Evolutionary conservation across 64 coral and sea anemone genomes (phyloP).

Genomic region (Pocillopora verrucosa): DNA sequence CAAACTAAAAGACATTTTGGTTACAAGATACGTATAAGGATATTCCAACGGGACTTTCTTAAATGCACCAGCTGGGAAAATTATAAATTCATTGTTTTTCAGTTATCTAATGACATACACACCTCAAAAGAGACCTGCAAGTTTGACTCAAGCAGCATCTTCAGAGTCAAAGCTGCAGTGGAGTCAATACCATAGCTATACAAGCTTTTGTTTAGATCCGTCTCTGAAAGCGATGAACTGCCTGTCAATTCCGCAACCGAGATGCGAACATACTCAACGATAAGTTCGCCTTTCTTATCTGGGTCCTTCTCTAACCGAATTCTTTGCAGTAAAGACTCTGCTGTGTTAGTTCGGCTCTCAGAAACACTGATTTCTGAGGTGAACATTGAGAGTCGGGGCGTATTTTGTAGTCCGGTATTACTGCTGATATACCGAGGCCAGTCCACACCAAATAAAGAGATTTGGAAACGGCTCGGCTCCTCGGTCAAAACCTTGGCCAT

Average conservation of each 20-base stretch:
- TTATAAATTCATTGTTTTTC: too few species aligned
- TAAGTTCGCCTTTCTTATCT: conserved; percentile 18
- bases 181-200: conserved; percentile 84
- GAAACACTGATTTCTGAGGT: not conserved
- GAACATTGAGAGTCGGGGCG: not conserved
- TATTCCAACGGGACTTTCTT: too few species aligned
- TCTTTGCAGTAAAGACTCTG: conserved; percentile 23
- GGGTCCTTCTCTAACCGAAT: conserved; percentile 50
- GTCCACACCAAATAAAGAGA: conserved; percentile 11
- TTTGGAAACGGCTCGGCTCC: conserved; percentile 22
- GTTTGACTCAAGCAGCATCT: conserved; percentile 48
- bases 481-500: conserved; percentile 5
- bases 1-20: too few species aligned
- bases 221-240: conserved; percentile 30
- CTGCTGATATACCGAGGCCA: conserved; percentile 34
- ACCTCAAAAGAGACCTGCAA: conserved; percentile 71
- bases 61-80: not conserved
- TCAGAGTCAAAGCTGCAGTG: conserved; percentile 46
- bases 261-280: conserved; percentile 36
- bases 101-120: not conserved
- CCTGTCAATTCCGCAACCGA: conserved; percentile 45
- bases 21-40: too few species aligned
- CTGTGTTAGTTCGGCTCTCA: not conserved
- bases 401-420: not conserved
- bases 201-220: conserved; percentile 49